Percentiles rank a stretch among this genome's conserved stretches.
These are phyloP conservation scores for Rhabdomys pumilio DNA, from an alignment of 2,797 vertebrate species.

Conservation along the genomic window DNA sequence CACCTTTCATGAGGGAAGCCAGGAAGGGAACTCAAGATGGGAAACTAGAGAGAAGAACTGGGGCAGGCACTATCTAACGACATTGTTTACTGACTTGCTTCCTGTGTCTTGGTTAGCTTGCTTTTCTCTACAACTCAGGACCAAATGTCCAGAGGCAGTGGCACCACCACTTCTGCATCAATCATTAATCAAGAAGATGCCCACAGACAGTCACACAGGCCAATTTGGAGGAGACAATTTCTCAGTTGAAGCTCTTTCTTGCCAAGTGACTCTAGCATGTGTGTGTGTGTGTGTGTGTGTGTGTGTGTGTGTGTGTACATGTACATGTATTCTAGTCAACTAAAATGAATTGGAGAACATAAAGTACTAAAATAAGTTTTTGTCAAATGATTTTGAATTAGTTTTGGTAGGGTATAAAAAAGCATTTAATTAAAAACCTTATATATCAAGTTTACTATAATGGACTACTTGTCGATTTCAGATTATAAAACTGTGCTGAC, in stretches of 20 bases:
- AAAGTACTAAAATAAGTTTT: neutral
- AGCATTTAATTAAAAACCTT: neutral
- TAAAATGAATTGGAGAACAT: neutral
- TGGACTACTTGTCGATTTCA: conserved; percentile 31
- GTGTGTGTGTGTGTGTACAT: too few species aligned
- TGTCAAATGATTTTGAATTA: neutral
- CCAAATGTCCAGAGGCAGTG: too few species aligned
- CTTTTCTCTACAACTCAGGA: neutral
- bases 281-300: too few species aligned
- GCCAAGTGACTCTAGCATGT: neutral
- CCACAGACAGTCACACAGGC: neutral
- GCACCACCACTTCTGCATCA: too few species aligned
- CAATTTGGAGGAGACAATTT: neutral
- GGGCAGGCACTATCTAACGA: too few species aligned
- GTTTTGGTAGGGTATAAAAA: neutral
- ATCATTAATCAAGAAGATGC: too few species aligned
- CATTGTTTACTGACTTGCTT: too few species aligned
- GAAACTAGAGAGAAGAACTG: neutral
- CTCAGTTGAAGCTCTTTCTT: too few species aligned
- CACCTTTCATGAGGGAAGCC: neutral
- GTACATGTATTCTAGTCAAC: neutral
- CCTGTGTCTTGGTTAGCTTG: neutral
- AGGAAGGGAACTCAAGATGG: neutral
- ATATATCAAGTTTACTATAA: neutral
- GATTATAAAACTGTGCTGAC: conserved; percentile 3